These are phyloP conservation scores for Ladona fulva DNA, from an alignment of 1,140 invertebrate genomes.

Conservation along the genomic window DNA sequence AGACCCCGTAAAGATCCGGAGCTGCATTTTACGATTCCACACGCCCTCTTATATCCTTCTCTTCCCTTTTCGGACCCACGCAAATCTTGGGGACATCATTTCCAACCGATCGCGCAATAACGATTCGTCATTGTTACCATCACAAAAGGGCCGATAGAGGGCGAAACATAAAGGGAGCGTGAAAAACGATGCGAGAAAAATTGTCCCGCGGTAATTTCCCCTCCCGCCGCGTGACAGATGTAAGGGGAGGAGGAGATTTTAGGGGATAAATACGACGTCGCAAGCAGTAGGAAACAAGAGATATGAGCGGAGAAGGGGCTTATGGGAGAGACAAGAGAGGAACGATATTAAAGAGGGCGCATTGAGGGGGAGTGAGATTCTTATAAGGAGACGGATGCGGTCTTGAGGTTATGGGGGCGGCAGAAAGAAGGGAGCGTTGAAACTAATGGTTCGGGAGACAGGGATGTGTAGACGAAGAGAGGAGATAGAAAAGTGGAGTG, in stretches of 20 bases:
- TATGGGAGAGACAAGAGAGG: background rate
- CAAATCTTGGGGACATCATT: background rate
- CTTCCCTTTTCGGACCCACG: background rate
- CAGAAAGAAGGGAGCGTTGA: background rate
- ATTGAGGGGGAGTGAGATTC: background rate
- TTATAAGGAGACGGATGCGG: background rate
- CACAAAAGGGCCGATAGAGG: background rate
- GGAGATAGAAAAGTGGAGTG: background rate
- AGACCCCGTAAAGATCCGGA: too few species aligned
- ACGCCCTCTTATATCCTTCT: background rate
- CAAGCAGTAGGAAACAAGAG: background rate
- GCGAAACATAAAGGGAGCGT: background rate
- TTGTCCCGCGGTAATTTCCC: background rate
- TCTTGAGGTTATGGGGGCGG: background rate
- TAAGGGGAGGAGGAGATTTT: background rate
- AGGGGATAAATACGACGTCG: background rate
- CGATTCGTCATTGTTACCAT: background rate
- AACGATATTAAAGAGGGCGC: background rate
- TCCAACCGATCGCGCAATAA: background rate
- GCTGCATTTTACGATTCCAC: background rate
- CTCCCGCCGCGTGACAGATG: background rate
- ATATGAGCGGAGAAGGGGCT: background rate
- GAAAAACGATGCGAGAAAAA: background rate
- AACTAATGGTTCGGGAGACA: background rate
- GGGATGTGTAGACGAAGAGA: background rate